Percentiles rank a stretch among this genome's conserved stretches.
These are phyloP conservation scores for Poeciliopsis retropinna DNA, from an alignment of 2,113 vertebrate genomes.

Conservation along the genomic window DNA sequence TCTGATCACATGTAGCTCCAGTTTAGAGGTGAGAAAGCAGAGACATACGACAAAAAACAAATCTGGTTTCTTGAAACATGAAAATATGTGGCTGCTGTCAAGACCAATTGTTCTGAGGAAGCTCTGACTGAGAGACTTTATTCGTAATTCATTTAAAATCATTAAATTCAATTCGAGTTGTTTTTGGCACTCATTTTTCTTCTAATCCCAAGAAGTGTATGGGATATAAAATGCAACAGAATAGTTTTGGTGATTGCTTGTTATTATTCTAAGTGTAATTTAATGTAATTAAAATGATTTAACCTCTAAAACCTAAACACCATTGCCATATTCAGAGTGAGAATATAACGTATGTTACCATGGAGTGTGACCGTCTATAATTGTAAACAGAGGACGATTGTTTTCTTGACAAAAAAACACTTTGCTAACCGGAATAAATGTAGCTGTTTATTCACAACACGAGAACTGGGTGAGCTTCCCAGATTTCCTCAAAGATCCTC, in stretches of 20 bases:
- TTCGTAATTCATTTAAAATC: background rate
- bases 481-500: no score
- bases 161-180: background rate
- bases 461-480: no score
- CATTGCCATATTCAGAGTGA: no score
- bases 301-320: no score
- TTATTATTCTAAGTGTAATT: background rate
- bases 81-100: background rate
- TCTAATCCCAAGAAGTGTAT: background rate
- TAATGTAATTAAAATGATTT: background rate
- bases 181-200: background rate
- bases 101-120: background rate
- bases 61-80: constrained; percentile 8
- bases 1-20: background rate
- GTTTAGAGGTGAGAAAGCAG: background rate
- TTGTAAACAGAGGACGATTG: no score
- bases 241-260: background rate
- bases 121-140: background rate
- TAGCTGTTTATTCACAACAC: no score
- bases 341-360: no score
- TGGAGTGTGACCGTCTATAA: no score
- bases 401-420: no score
- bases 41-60: background rate
- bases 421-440: no score
- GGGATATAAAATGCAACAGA: background rate